Evolutionary conservation across 1,140 invertebrate species (phyloP).

Genomic region (Brachionus paranguensis): DNA sequence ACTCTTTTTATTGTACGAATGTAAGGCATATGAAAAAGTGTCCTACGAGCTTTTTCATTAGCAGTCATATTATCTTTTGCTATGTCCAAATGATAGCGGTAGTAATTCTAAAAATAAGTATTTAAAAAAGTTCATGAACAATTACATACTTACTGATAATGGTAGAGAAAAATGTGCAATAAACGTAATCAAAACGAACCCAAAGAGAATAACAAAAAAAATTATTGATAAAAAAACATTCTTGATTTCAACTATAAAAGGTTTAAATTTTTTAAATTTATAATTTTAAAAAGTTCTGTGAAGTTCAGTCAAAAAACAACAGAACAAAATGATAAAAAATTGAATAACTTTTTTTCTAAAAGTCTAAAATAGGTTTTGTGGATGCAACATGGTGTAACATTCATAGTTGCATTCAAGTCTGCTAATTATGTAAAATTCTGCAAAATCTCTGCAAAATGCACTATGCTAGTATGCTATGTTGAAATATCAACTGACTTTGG

Average conservation of each 20-base stretch:
- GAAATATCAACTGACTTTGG: too few relatives aligned
- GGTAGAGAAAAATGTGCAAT: constrained; percentile 36
- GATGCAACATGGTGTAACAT: too few relatives aligned
- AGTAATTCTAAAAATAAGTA: neutral
- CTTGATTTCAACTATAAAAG: constrained; percentile 4
- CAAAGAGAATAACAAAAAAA: constrained; percentile 20
- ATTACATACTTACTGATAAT: neutral
- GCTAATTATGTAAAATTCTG: too few relatives aligned
- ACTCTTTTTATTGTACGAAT: neutral
- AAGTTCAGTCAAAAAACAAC: neutral
- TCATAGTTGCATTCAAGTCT: too few relatives aligned
- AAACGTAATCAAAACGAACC: constrained; percentile 8
- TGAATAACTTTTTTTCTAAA: too few relatives aligned
- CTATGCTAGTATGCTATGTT: too few relatives aligned
- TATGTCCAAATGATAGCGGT: constrained; percentile 18
- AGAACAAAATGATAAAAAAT: neutral
- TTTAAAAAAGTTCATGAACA: neutral
- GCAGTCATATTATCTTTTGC: neutral
- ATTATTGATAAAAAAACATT: neutral
- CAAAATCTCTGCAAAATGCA: too few relatives aligned
- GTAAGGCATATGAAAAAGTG: constrained; percentile 5
- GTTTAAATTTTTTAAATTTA: neutral
- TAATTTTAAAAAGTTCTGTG: too few relatives aligned
- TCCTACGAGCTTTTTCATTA: neutral
- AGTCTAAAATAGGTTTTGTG: too few relatives aligned